Percentiles rank a stretch among this genome's conserved stretches.
Conservation (phyloP, 2,888 invertebrate genomes). For the Hirtodrosophila duncani region DNA sequence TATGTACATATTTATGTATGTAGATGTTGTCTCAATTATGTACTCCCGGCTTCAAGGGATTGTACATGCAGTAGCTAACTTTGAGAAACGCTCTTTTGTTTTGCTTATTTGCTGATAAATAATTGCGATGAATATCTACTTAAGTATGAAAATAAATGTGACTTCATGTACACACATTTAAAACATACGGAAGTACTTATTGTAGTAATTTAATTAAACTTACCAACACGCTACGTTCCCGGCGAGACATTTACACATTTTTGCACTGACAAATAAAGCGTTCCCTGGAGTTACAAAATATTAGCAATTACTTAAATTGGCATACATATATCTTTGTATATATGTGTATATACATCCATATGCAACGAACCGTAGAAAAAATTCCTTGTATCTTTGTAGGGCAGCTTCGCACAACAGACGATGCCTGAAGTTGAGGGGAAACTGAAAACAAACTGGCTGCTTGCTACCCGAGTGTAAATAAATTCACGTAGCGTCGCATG, state of each 20-base stretch:
- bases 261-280: constrained; percentile 12
- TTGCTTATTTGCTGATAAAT: no score
- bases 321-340: neutral
- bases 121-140: neutral
- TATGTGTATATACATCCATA: no score
- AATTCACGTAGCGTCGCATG: neutral
- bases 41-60: no score
- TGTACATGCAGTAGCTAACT: no score
- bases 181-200: constrained; percentile 17
- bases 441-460: constrained; percentile 37
- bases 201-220: constrained; percentile 33
- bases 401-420: constrained; percentile 29
- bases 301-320: constrained; percentile 25
- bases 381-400: no score
- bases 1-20: neutral
- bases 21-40: constrained; percentile 2
- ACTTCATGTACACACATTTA: constrained; percentile 8
- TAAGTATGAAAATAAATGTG: constrained; percentile 9
- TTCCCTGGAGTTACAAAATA: constrained; percentile 15
- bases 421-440: constrained; percentile 38
- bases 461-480: neutral
- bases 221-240: constrained; percentile 73
- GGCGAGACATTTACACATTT: constrained; percentile 73
- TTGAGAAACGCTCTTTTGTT: no score
- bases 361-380: neutral